A percentile compares a stretch with the other conserved stretches of the same genome.
Evolutionary conservation across 2,888 invertebrate species (phyloP).

Genomic region (Belgica antarctica): DNA sequence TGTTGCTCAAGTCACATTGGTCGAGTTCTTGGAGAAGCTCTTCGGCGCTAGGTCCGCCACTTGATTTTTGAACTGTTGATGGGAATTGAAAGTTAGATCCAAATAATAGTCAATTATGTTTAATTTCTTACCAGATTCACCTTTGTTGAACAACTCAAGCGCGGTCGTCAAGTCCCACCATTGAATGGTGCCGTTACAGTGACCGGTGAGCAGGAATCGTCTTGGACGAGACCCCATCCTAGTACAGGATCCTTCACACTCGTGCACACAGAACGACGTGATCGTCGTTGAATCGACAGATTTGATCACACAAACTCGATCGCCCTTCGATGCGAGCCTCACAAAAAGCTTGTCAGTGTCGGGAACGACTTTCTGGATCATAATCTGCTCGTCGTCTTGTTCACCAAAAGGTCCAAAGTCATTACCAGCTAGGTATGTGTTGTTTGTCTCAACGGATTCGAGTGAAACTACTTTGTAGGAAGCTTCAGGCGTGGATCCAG

Average conservation of each 20-base stretch:
- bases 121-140: constrained; percentile 65
- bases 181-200: constrained; percentile 88
- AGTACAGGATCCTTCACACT: constrained; percentile 89
- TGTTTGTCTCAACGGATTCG: constrained; percentile 65
- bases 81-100: no score
- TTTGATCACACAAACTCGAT: constrained; percentile 89
- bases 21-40: constrained; percentile 88
- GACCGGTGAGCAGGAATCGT: constrained; percentile 87
- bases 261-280: constrained; percentile 94
- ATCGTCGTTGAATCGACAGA: constrained; percentile 93
- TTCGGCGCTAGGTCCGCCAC: constrained; percentile 88
- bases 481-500: constrained; percentile 94
- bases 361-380: constrained; percentile 96
- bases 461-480: constrained; percentile 80
- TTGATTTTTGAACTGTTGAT: constrained; percentile 59
- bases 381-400: constrained; percentile 96
- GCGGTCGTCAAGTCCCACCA: constrained; percentile 99
- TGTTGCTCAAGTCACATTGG: constrained; percentile 88
- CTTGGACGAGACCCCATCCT: constrained; percentile 85
- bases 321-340: constrained; percentile 90
- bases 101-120: not conserved
- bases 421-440: constrained; percentile 64
- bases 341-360: constrained; percentile 95
- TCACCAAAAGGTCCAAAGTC: constrained; percentile 92
- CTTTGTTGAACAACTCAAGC: constrained; percentile 74